phyloP scores from a whole-genome alignment of 1,140 invertebrate species.

The Myzus persicae region DNA sequence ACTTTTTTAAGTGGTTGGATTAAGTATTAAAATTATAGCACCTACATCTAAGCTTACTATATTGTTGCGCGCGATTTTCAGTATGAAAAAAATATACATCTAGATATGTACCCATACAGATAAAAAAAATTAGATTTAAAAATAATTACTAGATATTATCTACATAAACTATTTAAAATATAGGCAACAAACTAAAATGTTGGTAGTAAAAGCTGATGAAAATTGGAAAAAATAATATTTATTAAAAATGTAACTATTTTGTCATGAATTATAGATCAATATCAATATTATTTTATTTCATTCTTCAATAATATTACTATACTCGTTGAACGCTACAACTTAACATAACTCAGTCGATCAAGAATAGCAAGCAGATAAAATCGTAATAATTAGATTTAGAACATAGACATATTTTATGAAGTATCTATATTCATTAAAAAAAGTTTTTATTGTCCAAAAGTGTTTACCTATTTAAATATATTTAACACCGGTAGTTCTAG shows the following conservation, averaged over 20 bases:
- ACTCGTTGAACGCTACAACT: not conserved
- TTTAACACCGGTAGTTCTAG: not conserved
- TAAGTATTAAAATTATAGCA: not conserved
- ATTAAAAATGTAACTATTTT: not conserved
- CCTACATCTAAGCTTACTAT: not conserved
- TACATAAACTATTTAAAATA: not conserved
- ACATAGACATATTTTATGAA: not conserved
- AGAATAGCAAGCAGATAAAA: not conserved
- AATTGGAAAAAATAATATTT: not conserved
- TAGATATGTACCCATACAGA: not conserved
- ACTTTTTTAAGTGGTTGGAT: not conserved
- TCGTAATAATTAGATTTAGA: not conserved
- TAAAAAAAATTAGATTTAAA: too few species aligned
- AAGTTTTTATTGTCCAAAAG: too few species aligned
- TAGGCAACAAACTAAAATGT: not conserved
- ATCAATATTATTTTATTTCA: not conserved
- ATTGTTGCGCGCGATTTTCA: not conserved
- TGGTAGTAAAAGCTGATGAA: not conserved
- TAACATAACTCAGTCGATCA: not conserved
- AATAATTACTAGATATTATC: not conserved
- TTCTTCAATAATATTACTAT: not conserved
- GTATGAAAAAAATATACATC: not conserved
- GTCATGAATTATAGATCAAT: not conserved
- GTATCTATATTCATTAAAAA: too few species aligned
- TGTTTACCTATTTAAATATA: not conserved